These are phyloP conservation scores for Coronaproctus castanopsis DNA, from an alignment of 2,888 invertebrate genomes.

Conservation along the genomic window DNA sequence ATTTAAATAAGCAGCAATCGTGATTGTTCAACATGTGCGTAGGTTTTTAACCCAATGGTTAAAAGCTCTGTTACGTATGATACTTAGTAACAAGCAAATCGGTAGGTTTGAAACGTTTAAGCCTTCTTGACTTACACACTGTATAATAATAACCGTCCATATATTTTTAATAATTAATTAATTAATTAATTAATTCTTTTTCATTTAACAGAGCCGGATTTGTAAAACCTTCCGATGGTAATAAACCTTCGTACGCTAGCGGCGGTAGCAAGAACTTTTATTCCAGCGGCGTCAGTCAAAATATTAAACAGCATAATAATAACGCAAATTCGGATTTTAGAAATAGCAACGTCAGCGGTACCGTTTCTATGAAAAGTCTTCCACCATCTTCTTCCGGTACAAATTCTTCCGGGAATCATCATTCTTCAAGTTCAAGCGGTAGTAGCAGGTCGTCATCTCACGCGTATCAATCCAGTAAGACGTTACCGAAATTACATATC, in stretches of 20 bases:
- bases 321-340: neutral
- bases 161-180: no score
- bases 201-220: neutral
- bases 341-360: neutral
- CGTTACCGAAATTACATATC: neutral
- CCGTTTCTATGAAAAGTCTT: neutral
- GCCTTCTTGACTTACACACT: no score
- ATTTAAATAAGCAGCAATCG: no score
- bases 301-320: no score
- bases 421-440: neutral
- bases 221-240: neutral
- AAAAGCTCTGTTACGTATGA: no score
- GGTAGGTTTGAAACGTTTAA: no score
- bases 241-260: neutral
- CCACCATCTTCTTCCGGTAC: neutral
- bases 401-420: neutral
- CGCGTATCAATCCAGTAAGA: neutral
- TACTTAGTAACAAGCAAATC: no score
- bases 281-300: neutral
- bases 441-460: neutral
- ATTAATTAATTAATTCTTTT: no score
- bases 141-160: no score
- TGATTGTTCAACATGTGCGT: no score
- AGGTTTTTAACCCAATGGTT: no score
- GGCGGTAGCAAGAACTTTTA: neutral